These are phyloP conservation scores for Junonia oenone DNA, from an alignment of 2,888 invertebrate genomes.

Conservation along the genomic window DNA sequence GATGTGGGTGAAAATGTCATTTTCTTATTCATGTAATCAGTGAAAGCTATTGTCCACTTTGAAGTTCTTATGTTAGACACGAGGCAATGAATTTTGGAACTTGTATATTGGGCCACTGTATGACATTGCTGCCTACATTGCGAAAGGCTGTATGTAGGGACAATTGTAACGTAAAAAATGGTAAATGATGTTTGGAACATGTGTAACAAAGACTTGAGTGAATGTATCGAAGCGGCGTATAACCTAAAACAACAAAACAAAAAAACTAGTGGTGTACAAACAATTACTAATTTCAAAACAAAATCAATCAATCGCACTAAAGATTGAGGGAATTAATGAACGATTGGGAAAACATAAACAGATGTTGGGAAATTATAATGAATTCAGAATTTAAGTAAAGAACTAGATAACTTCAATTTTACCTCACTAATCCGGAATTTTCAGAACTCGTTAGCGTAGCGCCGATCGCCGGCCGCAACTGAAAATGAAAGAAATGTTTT, in stretches of 20 bases:
- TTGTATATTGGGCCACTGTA: conserved; percentile 41
- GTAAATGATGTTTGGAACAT: conserved; percentile 53
- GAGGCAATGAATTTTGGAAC: conserved; percentile 43
- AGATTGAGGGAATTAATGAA: neutral
- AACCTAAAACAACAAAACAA: conserved; percentile 73
- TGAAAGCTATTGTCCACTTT: conserved; percentile 60
- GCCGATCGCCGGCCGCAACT: conserved; percentile 74
- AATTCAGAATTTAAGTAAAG: neutral
- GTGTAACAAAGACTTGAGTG: conserved; percentile 53
- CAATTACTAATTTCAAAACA: neutral
- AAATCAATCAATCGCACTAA: neutral
- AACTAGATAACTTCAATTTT: conserved; percentile 30
- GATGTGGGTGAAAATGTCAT: conserved; percentile 70
- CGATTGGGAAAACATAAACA: neutral
- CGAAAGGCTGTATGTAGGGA: conserved; percentile 46
- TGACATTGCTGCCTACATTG: conserved; percentile 48
- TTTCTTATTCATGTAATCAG: conserved; percentile 68
- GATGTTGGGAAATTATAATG: neutral
- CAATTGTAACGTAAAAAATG: conserved; percentile 49
- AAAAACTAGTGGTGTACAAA: conserved; percentile 10
- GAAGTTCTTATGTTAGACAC: conserved; percentile 43
- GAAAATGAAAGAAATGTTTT: no score
- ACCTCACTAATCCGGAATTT: conserved; percentile 79
- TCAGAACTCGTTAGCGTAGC: conserved; percentile 74
- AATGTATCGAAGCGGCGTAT: conserved; percentile 60